These are phyloP conservation scores for Hirtodrosophila confusa DNA, from an alignment of 2,888 invertebrate species.

Conservation along the genomic window DNA sequence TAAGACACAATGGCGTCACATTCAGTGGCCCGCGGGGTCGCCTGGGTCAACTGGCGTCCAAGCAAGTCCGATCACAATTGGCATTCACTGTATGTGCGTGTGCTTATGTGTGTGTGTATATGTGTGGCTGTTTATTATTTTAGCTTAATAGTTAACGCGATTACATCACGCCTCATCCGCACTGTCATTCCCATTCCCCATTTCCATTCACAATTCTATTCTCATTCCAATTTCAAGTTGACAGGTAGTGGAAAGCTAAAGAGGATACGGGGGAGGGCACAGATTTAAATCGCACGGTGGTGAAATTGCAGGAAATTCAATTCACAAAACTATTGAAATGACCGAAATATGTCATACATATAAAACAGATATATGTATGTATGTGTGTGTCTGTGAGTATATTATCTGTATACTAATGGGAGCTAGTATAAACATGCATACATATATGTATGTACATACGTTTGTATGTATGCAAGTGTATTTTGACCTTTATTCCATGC, in stretches of 20 bases:
- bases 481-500: conserved; percentile 49
- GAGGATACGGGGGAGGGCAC: not conserved
- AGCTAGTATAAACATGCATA: conserved; percentile 14
- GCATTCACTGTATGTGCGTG: conserved; percentile 25
- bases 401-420: conserved; percentile 24
- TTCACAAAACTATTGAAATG: conserved; percentile 60
- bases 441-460: conserved; percentile 5
- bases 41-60: conserved; percentile 60
- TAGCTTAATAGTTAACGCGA: conserved; percentile 58
- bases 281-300: conserved; percentile 41
- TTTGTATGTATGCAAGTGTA: conserved; percentile 35
- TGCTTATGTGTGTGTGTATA: conserved; percentile 10
- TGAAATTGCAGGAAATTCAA: conserved; percentile 75
- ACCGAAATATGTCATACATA: conserved; percentile 43
- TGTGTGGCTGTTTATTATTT: conserved; percentile 41
- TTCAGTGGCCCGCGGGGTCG: conserved; percentile 52
- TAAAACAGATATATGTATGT: conserved; percentile 12
- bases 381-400: conserved; percentile 5
- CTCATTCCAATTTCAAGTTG: conserved; percentile 29
- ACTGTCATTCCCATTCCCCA: conserved; percentile 29
- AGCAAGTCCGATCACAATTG: conserved; percentile 55
- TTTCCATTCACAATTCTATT: conserved; percentile 16
- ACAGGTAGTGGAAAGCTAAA: conserved; percentile 19
- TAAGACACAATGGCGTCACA: conserved; percentile 67
- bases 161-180: conserved; percentile 68